Percentiles rank a stretch among this genome's conserved stretches.
Evolutionary conservation across 2,113 vertebrate species (phyloP).

Genomic region (Bagarius yarrelli): DNA sequence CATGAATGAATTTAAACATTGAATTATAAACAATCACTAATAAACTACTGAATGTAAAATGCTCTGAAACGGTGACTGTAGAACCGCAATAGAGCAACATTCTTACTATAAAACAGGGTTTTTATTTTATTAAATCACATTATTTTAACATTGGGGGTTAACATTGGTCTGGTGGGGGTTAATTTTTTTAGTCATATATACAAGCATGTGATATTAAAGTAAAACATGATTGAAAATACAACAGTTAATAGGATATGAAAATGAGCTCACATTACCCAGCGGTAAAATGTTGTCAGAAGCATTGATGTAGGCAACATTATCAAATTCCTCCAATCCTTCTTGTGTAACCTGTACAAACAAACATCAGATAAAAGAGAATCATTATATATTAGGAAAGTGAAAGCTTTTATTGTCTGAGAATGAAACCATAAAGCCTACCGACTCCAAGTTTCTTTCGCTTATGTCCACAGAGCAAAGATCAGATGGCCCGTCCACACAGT

Average conservation of each 20-base stretch:
- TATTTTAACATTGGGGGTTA: too few species aligned
- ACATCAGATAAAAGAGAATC: background rate
- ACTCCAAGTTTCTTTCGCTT: slow-evolving; percentile 71
- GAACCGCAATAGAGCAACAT: too few species aligned
- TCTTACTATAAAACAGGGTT: too few species aligned
- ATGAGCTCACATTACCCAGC: slow-evolving; percentile 66
- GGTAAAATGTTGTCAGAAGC: slow-evolving; percentile 79
- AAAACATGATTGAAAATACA: background rate
- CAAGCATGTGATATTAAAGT: background rate
- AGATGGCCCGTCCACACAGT: slow-evolving; percentile 70
- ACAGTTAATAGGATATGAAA: background rate
- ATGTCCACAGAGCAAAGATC: slow-evolving; percentile 78
- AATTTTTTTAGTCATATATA: background rate
- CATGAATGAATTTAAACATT: too few species aligned
- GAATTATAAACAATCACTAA: too few species aligned
- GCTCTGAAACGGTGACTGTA: too few species aligned
- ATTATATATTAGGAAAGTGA: background rate
- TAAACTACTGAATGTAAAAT: too few species aligned
- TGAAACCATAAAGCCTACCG: slow-evolving; percentile 65
- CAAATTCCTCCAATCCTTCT: slow-evolving; percentile 77
- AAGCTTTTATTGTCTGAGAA: background rate
- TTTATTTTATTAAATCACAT: too few species aligned
- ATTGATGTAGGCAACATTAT: slow-evolving; percentile 75
- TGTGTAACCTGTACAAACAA: slow-evolving; percentile 70
- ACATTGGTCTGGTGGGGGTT: too few species aligned